Evolutionary conservation across 1,140 invertebrate species (phyloP).

Genomic region (Chlorops oryzae): DNA sequence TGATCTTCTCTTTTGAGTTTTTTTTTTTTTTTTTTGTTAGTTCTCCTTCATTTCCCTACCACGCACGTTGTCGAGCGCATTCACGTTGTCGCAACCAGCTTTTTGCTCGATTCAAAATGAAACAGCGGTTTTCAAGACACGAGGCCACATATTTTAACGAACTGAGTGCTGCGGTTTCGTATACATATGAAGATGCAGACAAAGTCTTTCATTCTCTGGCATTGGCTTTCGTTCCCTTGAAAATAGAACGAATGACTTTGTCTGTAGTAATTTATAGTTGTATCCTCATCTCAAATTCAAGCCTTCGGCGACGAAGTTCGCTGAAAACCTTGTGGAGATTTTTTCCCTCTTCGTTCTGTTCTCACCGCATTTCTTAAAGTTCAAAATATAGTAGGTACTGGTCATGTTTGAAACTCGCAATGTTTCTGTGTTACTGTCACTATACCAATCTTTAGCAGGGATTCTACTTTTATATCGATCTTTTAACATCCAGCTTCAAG

Average conservation of each 20-base stretch:
- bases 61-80: not conserved
- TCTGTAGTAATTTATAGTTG: constrained; percentile 42
- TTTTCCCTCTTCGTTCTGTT: no score
- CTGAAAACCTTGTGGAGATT: no score
- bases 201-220: not conserved
- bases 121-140: constrained; percentile 42
- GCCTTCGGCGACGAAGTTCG: no score
- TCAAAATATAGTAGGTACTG: no score
- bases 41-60: not conserved
- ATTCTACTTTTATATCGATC: no score
- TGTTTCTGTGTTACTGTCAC: no score
- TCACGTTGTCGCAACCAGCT: constrained; percentile 19
- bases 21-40: constrained; percentile 22
- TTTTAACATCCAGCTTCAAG: no score
- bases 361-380: no score
- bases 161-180: no score
- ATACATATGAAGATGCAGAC: no score
- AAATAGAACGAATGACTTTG: constrained; percentile 46
- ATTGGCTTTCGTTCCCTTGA: constrained; percentile 28
- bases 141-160: constrained; percentile 26
- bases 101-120: constrained; percentile 37
- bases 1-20: constrained; percentile 31
- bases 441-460: no score
- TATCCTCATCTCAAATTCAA: constrained; percentile 23
- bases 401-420: no score